A percentile compares a stretch with the other conserved stretches of the same genome.
phyloP scores from a whole-genome alignment of 2,797 vertebrate genomes.

The Amblyraja radiata region DNA sequence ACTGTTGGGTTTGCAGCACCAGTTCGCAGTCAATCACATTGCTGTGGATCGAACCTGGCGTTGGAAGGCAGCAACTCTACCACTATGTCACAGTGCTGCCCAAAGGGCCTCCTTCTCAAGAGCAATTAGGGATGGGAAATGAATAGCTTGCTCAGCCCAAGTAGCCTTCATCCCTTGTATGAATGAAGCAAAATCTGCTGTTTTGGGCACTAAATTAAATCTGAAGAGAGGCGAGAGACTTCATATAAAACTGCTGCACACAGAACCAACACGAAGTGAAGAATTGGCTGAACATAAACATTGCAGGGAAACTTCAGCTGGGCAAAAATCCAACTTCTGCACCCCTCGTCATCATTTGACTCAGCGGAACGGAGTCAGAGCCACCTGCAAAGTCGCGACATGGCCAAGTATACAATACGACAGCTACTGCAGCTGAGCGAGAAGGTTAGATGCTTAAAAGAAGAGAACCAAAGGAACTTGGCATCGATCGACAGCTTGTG shows the following conservation, averaged over 20 bases:
- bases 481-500: not conserved
- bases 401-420: not conserved
- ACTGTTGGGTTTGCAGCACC: too few species aligned
- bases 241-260: not conserved
- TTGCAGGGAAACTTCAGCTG: not conserved
- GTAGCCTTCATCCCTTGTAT: too few species aligned
- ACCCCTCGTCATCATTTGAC: too few species aligned
- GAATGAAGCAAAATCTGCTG: not conserved
- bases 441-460: not conserved
- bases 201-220: not conserved
- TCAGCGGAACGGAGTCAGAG: too few species aligned
- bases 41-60: too few species aligned
- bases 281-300: not conserved
- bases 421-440: not conserved
- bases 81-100: too few species aligned
- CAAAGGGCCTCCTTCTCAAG: too few species aligned
- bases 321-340: not conserved
- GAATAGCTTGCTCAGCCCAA: too few species aligned
- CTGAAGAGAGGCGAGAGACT: not conserved
- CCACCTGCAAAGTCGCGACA: not conserved
- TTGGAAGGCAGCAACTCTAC: too few species aligned
- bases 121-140: too few species aligned
- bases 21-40: too few species aligned
- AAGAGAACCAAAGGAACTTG: not conserved
- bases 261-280: not conserved